Conservation (phyloP, 1,140 invertebrate species). For the Tyrophagus putrescentiae region DNA sequence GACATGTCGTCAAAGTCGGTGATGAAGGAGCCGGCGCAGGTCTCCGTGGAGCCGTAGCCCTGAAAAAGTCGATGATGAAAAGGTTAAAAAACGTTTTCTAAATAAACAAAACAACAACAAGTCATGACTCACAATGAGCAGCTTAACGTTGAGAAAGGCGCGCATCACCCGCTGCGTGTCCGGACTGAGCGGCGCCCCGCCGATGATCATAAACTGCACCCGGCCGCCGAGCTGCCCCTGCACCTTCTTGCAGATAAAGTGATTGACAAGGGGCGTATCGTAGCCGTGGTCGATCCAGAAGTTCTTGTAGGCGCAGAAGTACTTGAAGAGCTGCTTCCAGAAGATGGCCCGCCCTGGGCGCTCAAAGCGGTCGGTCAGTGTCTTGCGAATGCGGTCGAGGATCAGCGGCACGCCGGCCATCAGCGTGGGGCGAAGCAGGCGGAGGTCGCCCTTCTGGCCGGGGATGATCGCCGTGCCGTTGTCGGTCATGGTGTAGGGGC, state of each 20-base stretch:
- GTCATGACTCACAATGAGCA: conserved; percentile 1
- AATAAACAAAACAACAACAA: neutral
- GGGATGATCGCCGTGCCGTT: conserved; percentile 47
- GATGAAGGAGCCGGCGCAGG: conserved; percentile 25
- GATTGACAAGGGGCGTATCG: conserved; percentile 34
- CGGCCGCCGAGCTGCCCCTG: conserved; percentile 65
- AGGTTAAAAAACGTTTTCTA: neutral
- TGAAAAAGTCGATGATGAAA: conserved; percentile 3
- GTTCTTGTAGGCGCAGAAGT: conserved; percentile 77
- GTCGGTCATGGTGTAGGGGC: conserved; percentile 36
- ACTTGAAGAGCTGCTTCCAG: conserved; percentile 65
- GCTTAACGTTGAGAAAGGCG: conserved; percentile 16
- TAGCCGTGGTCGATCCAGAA: conserved; percentile 40
- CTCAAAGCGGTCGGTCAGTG: conserved; percentile 76
- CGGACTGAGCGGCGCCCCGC: conserved; percentile 80
- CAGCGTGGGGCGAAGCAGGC: conserved; percentile 72
- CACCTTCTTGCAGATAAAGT: conserved; percentile 53
- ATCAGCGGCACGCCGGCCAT: conserved; percentile 91
- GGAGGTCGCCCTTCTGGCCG: conserved; percentile 64
- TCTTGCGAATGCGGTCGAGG: conserved; percentile 86
- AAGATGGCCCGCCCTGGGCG: conserved; percentile 48
- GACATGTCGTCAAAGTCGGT: conserved; percentile 46
- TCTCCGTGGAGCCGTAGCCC: conserved; percentile 27
- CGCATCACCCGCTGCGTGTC: conserved; percentile 54
- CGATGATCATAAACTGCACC: conserved; percentile 69